phyloP scores from a whole-genome alignment of 2,888 invertebrate genomes.

The Heliconius charithonia region DNA sequence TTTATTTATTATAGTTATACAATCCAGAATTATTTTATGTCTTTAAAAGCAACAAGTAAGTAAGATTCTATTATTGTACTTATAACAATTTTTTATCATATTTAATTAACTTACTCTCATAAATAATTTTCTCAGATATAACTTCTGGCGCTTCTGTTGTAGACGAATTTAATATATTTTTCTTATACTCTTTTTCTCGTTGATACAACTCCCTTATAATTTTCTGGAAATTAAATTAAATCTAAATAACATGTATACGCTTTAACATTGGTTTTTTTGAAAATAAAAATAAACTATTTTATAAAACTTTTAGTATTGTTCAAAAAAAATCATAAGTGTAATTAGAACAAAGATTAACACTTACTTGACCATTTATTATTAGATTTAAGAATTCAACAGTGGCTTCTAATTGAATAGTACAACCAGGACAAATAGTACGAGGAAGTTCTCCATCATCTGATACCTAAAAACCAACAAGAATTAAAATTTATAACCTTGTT shows the following conservation, averaged over 20 bases:
- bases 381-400: conserved; percentile 89
- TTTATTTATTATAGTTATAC: neutral
- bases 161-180: conserved; percentile 54
- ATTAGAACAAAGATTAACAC: neutral
- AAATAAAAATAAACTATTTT: neutral
- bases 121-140: conserved; percentile 66
- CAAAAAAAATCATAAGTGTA: neutral
- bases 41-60: neutral
- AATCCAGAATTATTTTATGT: neutral
- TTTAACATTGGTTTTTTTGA: neutral
- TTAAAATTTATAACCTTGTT: neutral
- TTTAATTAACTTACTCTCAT: conserved; percentile 65
- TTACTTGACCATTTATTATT: conserved; percentile 87
- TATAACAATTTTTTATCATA: neutral
- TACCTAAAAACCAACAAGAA: conserved; percentile 67
- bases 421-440: conserved; percentile 89
- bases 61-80: neutral
- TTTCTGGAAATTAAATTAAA: conserved; percentile 69
- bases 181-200: conserved; percentile 73
- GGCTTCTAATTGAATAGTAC: conserved; percentile 89
- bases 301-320: neutral
- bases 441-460: conserved; percentile 88
- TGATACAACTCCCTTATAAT: conserved; percentile 68
- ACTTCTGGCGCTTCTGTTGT: conserved; percentile 56
- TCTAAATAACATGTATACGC: neutral